A percentile compares a stretch with the other conserved stretches of the same genome.
Conservation (phyloP, 2,797 vertebrate species). For the Ataeniobius toweri region DNA sequence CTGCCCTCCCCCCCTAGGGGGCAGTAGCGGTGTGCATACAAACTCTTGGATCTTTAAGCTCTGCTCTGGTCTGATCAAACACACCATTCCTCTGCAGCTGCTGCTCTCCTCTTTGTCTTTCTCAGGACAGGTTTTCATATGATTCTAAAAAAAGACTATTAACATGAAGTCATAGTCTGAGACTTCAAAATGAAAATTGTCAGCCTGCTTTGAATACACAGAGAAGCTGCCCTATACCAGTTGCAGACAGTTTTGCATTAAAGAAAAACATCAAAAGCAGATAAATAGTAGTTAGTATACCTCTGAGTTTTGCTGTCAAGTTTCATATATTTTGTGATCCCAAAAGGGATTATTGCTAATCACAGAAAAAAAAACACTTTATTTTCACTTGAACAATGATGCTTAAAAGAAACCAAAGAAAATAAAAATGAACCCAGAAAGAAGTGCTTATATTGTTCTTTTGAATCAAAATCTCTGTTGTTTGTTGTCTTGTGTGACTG, state of each 20-base stretch:
- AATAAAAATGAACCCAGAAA: constrained; percentile 20
- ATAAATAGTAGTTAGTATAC: constrained; percentile 51
- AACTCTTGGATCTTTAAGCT: constrained; percentile 26
- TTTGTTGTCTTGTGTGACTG: constrained; percentile 42
- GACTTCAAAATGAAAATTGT: constrained; percentile 40
- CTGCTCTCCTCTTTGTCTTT: constrained; percentile 42
- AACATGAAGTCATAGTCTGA: constrained; percentile 60
- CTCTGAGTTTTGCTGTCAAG: constrained; percentile 51
- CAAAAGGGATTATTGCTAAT: constrained; percentile 21
- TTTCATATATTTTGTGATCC: constrained; percentile 9
- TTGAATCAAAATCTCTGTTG: constrained; percentile 48
- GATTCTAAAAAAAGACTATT: constrained; percentile 32
- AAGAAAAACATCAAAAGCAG: constrained; percentile 59
- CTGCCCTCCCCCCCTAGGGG: constrained; percentile 63
- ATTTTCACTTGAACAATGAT: background rate
- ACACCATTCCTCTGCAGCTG: constrained; percentile 31
- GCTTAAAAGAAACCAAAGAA: constrained; percentile 3
- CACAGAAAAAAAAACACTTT: constrained; percentile 6
- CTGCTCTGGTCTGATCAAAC: constrained; percentile 55
- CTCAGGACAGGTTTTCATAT: constrained; percentile 59
- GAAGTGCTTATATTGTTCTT: constrained; percentile 24
- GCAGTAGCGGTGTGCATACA: constrained; percentile 71
- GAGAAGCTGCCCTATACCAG: constrained; percentile 19
- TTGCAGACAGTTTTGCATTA: constrained; percentile 57
- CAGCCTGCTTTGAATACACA: constrained; percentile 36